phyloP scores from a whole-genome alignment of 2,888 invertebrate genomes.

The Ennomos quercinarius region DNA sequence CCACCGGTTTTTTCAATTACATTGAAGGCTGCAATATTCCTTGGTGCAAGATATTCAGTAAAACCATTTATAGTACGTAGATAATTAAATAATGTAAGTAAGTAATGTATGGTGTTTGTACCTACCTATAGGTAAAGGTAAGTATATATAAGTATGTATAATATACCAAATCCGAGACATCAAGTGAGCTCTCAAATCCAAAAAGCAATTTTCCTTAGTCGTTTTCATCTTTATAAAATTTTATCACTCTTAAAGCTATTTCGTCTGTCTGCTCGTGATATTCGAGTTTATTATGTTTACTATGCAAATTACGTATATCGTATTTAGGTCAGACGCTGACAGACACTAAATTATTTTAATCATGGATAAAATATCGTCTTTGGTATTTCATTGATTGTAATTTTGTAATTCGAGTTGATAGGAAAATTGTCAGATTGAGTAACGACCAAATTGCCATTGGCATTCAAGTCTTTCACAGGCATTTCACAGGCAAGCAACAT shows the following conservation, averaged over 20 bases:
- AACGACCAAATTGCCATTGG: constrained; percentile 25
- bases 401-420: constrained; percentile 27
- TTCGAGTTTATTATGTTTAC: constrained; percentile 38
- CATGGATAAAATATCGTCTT: constrained; percentile 25
- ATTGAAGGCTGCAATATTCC: constrained; percentile 60
- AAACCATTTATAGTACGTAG: constrained; percentile 29
- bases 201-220: constrained; percentile 10
- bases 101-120: too few species aligned
- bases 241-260: constrained; percentile 27
- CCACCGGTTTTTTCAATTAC: constrained; percentile 58
- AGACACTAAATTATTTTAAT: constrained; percentile 20
- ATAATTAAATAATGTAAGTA: too few species aligned
- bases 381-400: constrained; percentile 23
- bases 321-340: constrained; percentile 24
- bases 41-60: constrained; percentile 53
- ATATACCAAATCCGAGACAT: not conserved
- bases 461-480: constrained; percentile 40
- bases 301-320: constrained; percentile 30
- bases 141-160: too few species aligned
- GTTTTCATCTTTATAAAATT: constrained; percentile 33
- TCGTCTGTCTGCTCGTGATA: constrained; percentile 34
- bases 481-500: constrained; percentile 45
- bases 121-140: too few species aligned
- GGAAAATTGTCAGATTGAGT: constrained; percentile 28
- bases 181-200: not conserved